Base-by-base conservation (phyloP, 2,797 vertebrate species). In the Sebastes steindachneri region DNA sequence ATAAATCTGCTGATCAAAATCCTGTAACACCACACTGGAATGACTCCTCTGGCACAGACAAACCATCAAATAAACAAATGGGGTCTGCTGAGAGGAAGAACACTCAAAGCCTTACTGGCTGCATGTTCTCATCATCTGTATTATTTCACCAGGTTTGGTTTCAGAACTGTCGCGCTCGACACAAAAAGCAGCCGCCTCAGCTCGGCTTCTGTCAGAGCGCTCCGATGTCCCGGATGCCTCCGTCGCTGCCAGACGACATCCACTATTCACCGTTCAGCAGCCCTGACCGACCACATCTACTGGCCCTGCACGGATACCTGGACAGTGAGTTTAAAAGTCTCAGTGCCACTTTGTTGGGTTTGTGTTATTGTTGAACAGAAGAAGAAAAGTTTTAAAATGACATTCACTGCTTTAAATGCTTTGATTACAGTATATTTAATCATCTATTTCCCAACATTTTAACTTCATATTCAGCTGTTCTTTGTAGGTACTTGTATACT, bases 141-240 rank as follows among this genome's bases (percentile, higher is more conserved):
- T 73, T 59, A 88, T 93, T 86, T 75, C 55, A 10, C 21, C 94
- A 99, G 98, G 98, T 99, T 92, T 99, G 98, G 98, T 99, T 99
- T 96, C 98, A 99, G 95, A 99, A 99, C 95, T 99, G 98, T 95
- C 94, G 98, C 73, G 98, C 98, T 0, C 97, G 98, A 75, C 98
- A 99, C 96, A 99, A 99, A 99, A 99, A 99, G 95, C 98, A 98
- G 94, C 98, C 98, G 1, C 97, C 97, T 5, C 98, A 97, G 93
- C 97, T 97, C 90, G 85, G 96, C 4, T 97, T 97, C 2, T 96
- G 97, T 0, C 97, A 98, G 73, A 96, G 96, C 66, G 95, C 97
- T 3, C 96, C 97, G 4, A 96, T 97, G 19, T 95, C 98, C 83
- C 96, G 98, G 82, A 97, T 99, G 95, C 96, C 98, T n/a, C 97